phyloP scores from a whole-genome alignment of 2,888 invertebrate genomes.

The Gymnocheta viridis region DNA sequence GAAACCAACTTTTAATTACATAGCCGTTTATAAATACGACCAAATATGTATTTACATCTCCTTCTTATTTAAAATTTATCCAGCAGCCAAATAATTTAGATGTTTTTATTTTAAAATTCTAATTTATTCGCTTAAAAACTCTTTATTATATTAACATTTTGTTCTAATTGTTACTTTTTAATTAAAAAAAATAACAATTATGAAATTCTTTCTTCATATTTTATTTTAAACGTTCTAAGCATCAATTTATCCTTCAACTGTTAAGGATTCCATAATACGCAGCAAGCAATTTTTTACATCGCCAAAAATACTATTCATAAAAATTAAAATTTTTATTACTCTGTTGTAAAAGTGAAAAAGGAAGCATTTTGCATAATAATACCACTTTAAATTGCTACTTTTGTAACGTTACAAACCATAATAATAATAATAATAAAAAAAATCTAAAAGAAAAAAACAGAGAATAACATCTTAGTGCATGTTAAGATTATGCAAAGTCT shows the following conservation, averaged over 20 bases:
- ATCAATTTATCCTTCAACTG: not conserved
- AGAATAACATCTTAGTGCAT: slow-evolving; percentile 21
- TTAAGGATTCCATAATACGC: slow-evolving; percentile 2
- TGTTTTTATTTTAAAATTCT: too few species aligned
- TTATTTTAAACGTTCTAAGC: not conserved
- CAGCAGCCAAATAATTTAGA: too few species aligned
- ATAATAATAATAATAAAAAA: not conserved
- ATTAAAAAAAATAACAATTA: too few species aligned
- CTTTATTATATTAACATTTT: too few species aligned
- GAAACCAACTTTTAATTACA: too few species aligned
- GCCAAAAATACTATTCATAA: slow-evolving; percentile 25
- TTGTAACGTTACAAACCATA: not conserved
- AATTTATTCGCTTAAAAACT: too few species aligned
- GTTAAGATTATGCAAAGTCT: slow-evolving; percentile 26
- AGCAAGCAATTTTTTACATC: not conserved
- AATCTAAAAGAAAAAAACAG: not conserved
- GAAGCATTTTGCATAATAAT: slow-evolving; percentile 26
- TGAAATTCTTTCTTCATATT: not conserved
- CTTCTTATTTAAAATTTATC: too few species aligned
- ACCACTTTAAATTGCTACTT: slow-evolving; percentile 37
- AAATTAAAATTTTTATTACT: not conserved
- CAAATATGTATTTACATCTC: too few species aligned
- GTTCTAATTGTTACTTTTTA: too few species aligned
- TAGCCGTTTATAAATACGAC: too few species aligned
- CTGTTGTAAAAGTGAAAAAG: not conserved